A percentile compares a stretch with the other conserved stretches of the same genome.
phyloP scores from a whole-genome alignment of 1,140 invertebrate species.

The Trachymyrmex cornetzi region DNA sequence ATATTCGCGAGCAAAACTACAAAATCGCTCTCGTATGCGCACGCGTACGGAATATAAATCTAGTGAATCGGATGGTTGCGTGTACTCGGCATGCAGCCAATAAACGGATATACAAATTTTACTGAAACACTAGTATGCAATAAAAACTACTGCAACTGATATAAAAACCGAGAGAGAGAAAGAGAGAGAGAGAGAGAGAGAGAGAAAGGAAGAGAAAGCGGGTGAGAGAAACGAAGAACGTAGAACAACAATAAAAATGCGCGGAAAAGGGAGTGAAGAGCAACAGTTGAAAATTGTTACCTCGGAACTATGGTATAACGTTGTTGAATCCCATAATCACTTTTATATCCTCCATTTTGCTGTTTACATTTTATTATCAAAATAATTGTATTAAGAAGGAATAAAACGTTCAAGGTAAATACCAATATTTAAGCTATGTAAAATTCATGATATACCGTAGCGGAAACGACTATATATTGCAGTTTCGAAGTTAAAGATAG shows the following conservation, averaged over 20 bases:
- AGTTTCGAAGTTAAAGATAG: background rate
- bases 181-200: background rate
- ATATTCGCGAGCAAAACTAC: constrained; percentile 30
- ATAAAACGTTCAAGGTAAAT: background rate
- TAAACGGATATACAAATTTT: constrained; percentile 68
- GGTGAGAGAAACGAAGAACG: background rate
- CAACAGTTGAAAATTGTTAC: background rate
- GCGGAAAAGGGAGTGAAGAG: background rate
- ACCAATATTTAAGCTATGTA: background rate
- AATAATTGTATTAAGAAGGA: background rate
- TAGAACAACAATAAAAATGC: constrained; percentile 2
- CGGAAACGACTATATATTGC: background rate
- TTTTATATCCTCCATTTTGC: background rate
- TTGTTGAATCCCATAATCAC: background rate
- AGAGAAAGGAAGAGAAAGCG: background rate
- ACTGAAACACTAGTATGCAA: background rate
- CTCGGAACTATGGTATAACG: background rate
- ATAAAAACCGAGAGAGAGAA: background rate
- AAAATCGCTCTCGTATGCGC: constrained; percentile 14
- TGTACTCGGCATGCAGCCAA: constrained; percentile 68
- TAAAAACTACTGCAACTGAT: constrained; percentile 24
- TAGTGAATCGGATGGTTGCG: constrained; percentile 61
- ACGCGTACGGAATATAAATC: constrained; percentile 64
- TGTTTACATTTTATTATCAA: background rate
- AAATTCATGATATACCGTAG: background rate